phyloP scores from a whole-genome alignment of 1,140 invertebrate species.

The Anadara kagoshimensis region DNA sequence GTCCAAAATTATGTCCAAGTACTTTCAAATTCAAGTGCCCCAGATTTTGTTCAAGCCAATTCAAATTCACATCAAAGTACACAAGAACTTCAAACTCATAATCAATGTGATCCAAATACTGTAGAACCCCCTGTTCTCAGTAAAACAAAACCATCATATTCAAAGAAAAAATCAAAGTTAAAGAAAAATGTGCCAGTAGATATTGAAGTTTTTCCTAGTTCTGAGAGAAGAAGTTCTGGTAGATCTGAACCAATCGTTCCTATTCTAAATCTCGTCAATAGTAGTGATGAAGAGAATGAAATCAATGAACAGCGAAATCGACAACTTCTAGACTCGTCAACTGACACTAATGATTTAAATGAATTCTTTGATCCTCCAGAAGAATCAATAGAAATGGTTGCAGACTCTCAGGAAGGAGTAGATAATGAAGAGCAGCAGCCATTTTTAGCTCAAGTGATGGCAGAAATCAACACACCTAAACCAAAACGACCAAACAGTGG shows the following conservation, averaged over 20 bases:
- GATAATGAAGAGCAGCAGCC: conserved; percentile 9
- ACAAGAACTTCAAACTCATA: too few species aligned
- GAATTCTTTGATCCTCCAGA: conserved; percentile 26
- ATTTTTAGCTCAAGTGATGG: conserved; percentile 29
- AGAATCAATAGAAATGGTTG: conserved; percentile 1
- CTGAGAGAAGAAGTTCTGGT: conserved; percentile 45
- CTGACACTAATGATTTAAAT: conserved; percentile 39
- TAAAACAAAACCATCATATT: too few species aligned
- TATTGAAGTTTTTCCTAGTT: conserved; percentile 56
- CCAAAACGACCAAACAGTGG: conserved; percentile 17
- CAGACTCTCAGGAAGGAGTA: not conserved
- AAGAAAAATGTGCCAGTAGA: conserved; percentile 44
- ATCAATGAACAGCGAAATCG: conserved; percentile 4
- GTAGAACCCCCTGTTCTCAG: too few species aligned
- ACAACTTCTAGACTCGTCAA: conserved; percentile 26
- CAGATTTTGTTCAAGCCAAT: too few species aligned
- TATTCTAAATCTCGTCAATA: conserved; percentile 45
- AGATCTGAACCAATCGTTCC: conserved; percentile 44
- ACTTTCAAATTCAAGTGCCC: too few species aligned
- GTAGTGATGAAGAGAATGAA: conserved; percentile 50
- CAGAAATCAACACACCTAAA: conserved; percentile 15
- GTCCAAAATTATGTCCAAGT: too few species aligned
- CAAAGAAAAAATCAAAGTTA: conserved; percentile 19
- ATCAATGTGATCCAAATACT: too few species aligned
- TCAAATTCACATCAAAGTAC: too few species aligned